Conservation (phyloP, 1,140 invertebrate genomes). For the Dolichoris vasculosae region DNA sequence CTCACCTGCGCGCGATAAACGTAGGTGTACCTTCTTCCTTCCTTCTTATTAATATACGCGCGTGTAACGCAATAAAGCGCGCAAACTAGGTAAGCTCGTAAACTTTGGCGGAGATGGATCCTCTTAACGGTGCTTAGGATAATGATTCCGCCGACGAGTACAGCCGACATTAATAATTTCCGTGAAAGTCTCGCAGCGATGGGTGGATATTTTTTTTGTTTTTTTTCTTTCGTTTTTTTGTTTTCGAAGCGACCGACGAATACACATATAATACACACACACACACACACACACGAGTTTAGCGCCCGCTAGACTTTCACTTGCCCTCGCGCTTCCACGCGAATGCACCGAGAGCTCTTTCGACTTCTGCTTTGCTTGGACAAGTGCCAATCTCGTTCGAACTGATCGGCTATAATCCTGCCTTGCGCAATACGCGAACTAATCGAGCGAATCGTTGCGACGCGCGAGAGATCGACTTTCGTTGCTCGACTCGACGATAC, state of each 20-base stretch:
- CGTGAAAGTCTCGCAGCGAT: constrained; percentile 10
- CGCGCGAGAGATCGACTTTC: neutral
- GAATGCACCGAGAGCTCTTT: constrained; percentile 13
- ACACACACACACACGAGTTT: neutral
- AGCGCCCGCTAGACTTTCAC: constrained; percentile 41
- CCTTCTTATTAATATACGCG: neutral
- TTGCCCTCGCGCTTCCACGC: constrained; percentile 41
- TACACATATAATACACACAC: neutral
- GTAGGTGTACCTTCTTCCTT: neutral
- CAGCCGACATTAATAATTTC: neutral
- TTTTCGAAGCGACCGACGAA: neutral
- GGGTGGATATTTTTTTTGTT: neutral
- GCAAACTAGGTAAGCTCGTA: neutral
- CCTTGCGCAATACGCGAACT: neutral
- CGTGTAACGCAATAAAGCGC: neutral
- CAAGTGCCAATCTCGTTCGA: constrained; percentile 21
- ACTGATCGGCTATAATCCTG: neutral
- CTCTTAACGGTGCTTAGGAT: neutral
- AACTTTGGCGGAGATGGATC: neutral
- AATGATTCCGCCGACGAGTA: neutral
- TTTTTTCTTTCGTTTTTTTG: too few species aligned
- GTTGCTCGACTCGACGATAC: too few species aligned
- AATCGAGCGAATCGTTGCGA: neutral
- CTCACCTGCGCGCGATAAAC: neutral
- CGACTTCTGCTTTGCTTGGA: neutral